Evolutionary conservation across 2,113 vertebrate species (phyloP).

Genomic region (Castor canadensis): DNA sequence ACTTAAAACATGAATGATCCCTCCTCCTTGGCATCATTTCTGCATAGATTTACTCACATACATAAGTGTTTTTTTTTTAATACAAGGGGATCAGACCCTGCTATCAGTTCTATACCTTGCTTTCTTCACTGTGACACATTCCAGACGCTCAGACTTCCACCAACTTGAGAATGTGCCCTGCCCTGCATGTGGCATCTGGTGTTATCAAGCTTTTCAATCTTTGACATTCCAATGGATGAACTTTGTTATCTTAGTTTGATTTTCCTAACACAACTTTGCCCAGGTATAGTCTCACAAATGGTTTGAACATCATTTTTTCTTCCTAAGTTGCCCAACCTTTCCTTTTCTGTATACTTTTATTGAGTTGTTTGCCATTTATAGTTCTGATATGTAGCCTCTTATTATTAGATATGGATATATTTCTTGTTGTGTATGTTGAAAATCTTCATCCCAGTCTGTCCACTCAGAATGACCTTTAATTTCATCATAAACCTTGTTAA

Average conservation of each 20-base stretch:
- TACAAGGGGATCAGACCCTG: not conserved
- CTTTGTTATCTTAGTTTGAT: not conserved
- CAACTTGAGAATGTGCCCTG: not conserved
- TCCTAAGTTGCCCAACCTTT: not conserved
- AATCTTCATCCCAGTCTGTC: not conserved
- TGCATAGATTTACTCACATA: not conserved
- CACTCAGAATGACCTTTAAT: not conserved
- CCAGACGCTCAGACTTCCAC: not conserved
- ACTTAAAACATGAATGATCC: not conserved
- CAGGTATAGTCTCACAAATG: not conserved
- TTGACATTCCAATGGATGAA: not conserved
- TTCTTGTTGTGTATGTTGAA: not conserved
- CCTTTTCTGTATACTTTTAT: not conserved
- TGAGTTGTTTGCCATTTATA: not conserved
- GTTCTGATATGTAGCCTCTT: not conserved
- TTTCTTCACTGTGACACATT: not conserved
- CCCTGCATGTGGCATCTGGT: not conserved
- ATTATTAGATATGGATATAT: not conserved
- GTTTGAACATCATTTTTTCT: not conserved
- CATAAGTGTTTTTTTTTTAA: not conserved
- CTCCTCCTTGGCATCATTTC: not conserved
- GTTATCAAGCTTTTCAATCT: not conserved
- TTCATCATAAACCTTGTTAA: constrained; percentile 16
- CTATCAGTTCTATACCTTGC: not conserved
- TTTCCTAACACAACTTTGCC: not conserved